These are phyloP conservation scores for Pristionchus fissidentatus DNA, from an alignment of 2,888 invertebrate genomes.

Conservation along the genomic window DNA sequence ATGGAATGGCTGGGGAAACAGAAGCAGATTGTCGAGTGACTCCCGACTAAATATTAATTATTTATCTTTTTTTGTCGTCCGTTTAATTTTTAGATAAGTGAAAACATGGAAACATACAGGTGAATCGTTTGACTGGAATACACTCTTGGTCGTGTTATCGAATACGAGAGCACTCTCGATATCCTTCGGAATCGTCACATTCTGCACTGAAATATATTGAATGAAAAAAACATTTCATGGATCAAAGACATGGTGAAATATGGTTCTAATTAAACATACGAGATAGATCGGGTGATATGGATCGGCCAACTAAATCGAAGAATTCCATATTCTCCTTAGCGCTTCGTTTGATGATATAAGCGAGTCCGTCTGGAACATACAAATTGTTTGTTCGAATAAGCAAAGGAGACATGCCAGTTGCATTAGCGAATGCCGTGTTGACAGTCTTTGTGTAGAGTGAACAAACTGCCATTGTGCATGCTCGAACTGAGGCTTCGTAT, in stretches of 20 bases:
- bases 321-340: constrained; percentile 27
- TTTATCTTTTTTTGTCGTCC: not conserved
- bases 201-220: constrained; percentile 36
- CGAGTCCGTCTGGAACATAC: not conserved
- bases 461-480: constrained; percentile 35
- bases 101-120: constrained; percentile 21
- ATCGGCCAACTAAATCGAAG: constrained; percentile 18
- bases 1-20: not conserved
- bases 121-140: constrained; percentile 6
- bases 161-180: constrained; percentile 42
- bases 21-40: constrained; percentile 8
- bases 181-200: constrained; percentile 27
- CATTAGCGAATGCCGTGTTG: constrained; percentile 22
- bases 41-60: constrained; percentile 1
- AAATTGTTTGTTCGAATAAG: not conserved
- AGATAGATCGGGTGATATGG: constrained; percentile 5
- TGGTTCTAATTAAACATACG: not conserved
- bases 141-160: constrained; percentile 31
- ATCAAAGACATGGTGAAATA: not conserved
- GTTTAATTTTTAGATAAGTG: not conserved
- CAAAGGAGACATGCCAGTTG: not conserved
- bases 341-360: constrained; percentile 26
- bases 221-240: not conserved
- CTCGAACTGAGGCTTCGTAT: constrained; percentile 35
- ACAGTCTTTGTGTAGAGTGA: constrained; percentile 32